Conservation (phyloP, 2,888 invertebrate species). For the Polydrusus tereticollis region DNA sequence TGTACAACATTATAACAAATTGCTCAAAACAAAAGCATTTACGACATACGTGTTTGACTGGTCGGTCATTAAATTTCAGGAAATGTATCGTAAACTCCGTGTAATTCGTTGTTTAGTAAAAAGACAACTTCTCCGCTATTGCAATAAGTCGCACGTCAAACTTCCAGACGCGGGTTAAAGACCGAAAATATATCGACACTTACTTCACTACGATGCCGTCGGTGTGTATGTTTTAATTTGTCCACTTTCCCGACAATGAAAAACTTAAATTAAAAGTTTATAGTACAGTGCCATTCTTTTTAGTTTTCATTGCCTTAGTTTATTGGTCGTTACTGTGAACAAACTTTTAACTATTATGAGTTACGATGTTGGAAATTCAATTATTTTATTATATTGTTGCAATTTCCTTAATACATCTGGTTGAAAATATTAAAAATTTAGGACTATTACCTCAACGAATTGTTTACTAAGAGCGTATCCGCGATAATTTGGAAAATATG, state of each 20-base stretch:
- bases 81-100: conserved; percentile 16
- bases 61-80: conserved; percentile 23
- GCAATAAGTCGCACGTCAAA: conserved; percentile 18
- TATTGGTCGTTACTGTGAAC: conserved; percentile 29
- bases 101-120: conserved; percentile 16
- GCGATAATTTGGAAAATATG: too few relatives aligned
- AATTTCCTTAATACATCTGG: conserved; percentile 3
- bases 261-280: conserved; percentile 35
- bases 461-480: too few relatives aligned
- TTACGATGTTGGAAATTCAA: conserved; percentile 21
- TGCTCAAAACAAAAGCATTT: conserved; percentile 10
- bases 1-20: conserved; percentile 22
- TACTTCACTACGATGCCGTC: neutral
- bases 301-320: conserved; percentile 24
- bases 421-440: neutral
- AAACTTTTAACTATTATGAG: conserved; percentile 24
- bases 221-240: conserved; percentile 38
- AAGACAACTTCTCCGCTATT: conserved; percentile 5
- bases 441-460: neutral
- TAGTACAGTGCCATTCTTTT: conserved; percentile 21
- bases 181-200: conserved; percentile 31
- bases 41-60: conserved; percentile 25
- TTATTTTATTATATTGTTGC: conserved; percentile 23
- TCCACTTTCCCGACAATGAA: conserved; percentile 30
- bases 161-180: conserved; percentile 18